phyloP scores from a whole-genome alignment of 2,888 invertebrate species.

The Polyploca ridens region DNA sequence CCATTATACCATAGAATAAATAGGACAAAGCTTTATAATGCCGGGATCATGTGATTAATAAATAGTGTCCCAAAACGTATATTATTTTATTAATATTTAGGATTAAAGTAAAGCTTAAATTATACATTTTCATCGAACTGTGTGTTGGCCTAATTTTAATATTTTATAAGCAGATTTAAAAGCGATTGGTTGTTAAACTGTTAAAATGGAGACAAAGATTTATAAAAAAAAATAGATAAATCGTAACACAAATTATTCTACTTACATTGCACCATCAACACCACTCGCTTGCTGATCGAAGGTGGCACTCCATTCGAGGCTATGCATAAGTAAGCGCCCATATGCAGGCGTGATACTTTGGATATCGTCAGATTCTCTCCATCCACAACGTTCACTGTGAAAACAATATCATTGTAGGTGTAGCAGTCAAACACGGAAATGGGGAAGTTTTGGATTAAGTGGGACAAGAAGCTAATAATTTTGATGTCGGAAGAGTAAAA shows the following conservation, averaged over 20 bases:
- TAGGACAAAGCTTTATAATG: too few relatives aligned
- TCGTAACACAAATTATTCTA: slow-evolving; percentile 41
- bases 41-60: too few relatives aligned
- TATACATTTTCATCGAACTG: too few relatives aligned
- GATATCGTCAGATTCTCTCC: slow-evolving; percentile 94
- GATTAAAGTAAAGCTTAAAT: too few relatives aligned
- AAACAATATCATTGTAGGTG: slow-evolving; percentile 25
- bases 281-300: slow-evolving; percentile 93
- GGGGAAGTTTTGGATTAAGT: neutral
- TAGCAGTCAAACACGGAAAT: neutral
- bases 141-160: too few relatives aligned
- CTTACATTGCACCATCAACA: slow-evolving; percentile 93
- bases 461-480: slow-evolving; percentile 10
- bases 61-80: too few relatives aligned
- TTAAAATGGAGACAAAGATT: too few relatives aligned
- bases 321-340: slow-evolving; percentile 96
- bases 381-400: slow-evolving; percentile 94
- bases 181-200: too few relatives aligned
- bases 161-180: too few relatives aligned
- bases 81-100: too few relatives aligned
- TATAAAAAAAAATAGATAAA: too few relatives aligned
- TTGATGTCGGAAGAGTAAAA: slow-evolving; percentile 13
- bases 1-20: too few relatives aligned
- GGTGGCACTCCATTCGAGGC: slow-evolving; percentile 97
- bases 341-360: slow-evolving; percentile 95